Base-by-base conservation (phyloP, 1,140 invertebrate genomes). In the Macrostomum lignano region DNA sequence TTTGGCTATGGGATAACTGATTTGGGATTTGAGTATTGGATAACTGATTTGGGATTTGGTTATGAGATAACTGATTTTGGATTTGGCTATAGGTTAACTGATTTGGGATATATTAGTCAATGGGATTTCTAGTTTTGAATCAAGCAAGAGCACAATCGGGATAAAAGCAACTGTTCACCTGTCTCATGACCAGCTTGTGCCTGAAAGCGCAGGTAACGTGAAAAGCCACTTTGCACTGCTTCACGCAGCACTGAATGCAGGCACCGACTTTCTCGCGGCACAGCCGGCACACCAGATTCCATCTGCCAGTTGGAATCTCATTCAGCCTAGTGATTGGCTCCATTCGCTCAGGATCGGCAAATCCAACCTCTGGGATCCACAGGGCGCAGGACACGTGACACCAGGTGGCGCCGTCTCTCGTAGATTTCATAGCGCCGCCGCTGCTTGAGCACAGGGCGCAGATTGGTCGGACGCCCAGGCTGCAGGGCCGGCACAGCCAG, bases 281-380 rank as follows among this genome's bases (percentile, higher is more conserved):
- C 38, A 96, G 58, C 19, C 79, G 74, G 60, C 86, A 94, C 36
- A 81, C 70, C 25, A 91, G 62, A 25, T 73, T 71, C 81, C 82
- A 91, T 32, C 82, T 70, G 55, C 60, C 59, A 71, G 69, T n/a
- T 39, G 82, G 82, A 59, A 96, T 93, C 51, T 78, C 73, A 38
- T 78, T 81, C 48, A 94, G 84, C 66, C 93, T 88, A 14, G 79
- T 91, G 39, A 94, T 86, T 21, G 86, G 84, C 60, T 96, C 86
- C 81, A 94, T 91, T 56, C 73, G 74, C 57, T 91, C 81, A 1
- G 84, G 77, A 65, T 77, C 82, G 31, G 78, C 81, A 48, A 91
- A 86, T 44, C 74, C 79, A 26, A 93, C 82, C 68, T 96, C 86
- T n/a, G 84, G 84, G 50, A 96, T 88, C 88, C 88, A 96, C 10